A percentile compares a stretch with the other conserved stretches of the same genome.
Evolutionary conservation across 2,888 invertebrate genomes (phyloP).

Genomic region (Amphipoea oculea): DNA sequence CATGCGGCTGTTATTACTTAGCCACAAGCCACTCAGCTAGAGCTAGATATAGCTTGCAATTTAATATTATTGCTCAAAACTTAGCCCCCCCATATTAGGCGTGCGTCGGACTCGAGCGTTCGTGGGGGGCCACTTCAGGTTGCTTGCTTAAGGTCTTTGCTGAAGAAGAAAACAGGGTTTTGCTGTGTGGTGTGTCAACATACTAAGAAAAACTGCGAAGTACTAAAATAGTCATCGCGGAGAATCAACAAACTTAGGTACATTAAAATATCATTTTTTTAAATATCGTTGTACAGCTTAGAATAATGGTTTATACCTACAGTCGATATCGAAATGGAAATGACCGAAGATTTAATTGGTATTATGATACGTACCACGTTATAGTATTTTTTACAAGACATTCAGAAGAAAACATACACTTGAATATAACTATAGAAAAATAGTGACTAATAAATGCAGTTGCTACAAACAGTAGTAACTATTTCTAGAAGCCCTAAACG

Average conservation of each 20-base stretch:
- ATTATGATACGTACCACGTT: background rate
- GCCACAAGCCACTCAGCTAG: background rate
- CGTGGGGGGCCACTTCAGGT: too few species aligned
- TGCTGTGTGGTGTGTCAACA: background rate
- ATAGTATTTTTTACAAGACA: background rate
- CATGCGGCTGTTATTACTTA: too few species aligned
- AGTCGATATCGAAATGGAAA: background rate
- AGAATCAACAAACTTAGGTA: background rate
- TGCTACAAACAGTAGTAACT: conserved; percentile 18
- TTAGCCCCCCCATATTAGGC: too few species aligned
- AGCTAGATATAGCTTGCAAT: background rate
- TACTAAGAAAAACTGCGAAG: background rate
- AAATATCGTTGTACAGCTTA: background rate
- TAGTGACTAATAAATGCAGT: conserved; percentile 34
- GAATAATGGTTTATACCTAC: background rate
- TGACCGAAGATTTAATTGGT: conserved; percentile 8
- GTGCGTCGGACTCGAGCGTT: too few species aligned
- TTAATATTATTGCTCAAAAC: background rate
- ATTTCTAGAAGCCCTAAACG: conserved; percentile 10
- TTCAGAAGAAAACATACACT: conserved; percentile 1
- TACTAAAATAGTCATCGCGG: background rate
- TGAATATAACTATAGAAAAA: conserved; percentile 15
- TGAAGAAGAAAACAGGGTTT: background rate
- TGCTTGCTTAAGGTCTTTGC: background rate
- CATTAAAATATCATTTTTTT: too few species aligned